Evolutionary conservation across 2,888 invertebrate genomes (phyloP), one percentile per base, ranked within the genome.

Genomic region (Yponomeuta malinellus): DNA sequence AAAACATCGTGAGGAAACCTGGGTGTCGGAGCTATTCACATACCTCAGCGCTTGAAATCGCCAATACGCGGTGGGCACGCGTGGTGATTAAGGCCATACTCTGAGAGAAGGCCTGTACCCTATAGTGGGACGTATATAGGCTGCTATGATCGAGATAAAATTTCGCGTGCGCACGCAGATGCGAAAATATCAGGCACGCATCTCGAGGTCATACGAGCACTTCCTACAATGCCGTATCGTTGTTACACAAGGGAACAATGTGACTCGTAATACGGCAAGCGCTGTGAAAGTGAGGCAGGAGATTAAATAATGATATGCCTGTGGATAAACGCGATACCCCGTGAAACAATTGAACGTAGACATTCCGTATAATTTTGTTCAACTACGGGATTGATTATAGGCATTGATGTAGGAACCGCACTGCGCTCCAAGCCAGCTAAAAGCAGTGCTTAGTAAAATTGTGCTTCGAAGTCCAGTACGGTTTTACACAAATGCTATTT

Each of bases 231-330:
- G 65, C 29, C 65, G 64, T 64, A 33, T 33, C 31, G 65, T 65
- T 12, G 33, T 68, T 68, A 23, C 68, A 68, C 68, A 68, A 68
- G 68, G 37, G 68, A 68, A 68, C 68, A 68, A 68, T 68, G 68
- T 48, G 68, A 15, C 48, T 68, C 68, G 48, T 23, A 48, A 68
- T 68, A 37, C 10, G 23, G 48, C 23, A 43, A 48, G 48, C 23
- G 68, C 68, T 23, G 68, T 68, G 68, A 68, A 68, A 68, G 68
- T 68, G 12, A 31, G 65, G 31, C 29, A 8, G 43, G 43, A 65
- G 31, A 65, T 65, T 65, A 31, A 59, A 59, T 59, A 59, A 59
- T 59, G 15, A 59, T 59, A 59, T 43, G 43, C 15, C 52, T 3
- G 52, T 3, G 52, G 52, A 59, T 59, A 59, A 12, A 59, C 5